Base-by-base conservation (phyloP, 2,113 vertebrate species). In the Brachionichthys hirsutus region DNA sequence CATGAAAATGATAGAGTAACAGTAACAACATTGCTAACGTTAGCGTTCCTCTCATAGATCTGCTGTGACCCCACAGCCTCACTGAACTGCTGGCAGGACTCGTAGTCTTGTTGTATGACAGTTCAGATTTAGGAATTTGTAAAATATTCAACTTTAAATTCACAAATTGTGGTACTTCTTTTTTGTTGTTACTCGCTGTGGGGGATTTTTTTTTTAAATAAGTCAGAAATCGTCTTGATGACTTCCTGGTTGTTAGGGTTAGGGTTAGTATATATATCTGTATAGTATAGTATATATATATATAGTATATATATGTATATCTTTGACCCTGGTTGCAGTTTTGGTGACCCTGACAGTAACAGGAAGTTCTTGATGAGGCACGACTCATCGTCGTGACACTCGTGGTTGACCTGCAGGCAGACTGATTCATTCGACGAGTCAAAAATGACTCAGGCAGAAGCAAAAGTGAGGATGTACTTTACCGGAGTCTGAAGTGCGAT, bases 311-410 rank as follows among this genome's bases (percentile, higher is more conserved):
- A 3, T 9, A 3, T 2, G 3, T 16, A 12, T 6, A 16, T 52
- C 4, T 52, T 35, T 41, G 9, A 9, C 10, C 3, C 24, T 38
- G 22, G 14, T 50, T 15, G 0, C 15, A 17, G 2, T 24, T 48
- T 24, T 7, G n/a, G 48, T 47, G 40, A 46, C 15, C 14, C 9
- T 41, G 47, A 41, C 43, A n/a, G n/a, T n/a, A n/a, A 43, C 11
- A 19, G 15, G 5, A 36, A n/a, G 36, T 52, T 35, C 41, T 13
- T 16, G 17, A 46, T 49, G 55, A 30, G 20, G 12, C 34, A 58
- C 68, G 73, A 82, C 54, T 82, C 68, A 68, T 64, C 44, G 8
- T n/a, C 6, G 49, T 61, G 73, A 68, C 59, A 70, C 70, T 81
- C 78, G 17, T 54, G 9, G 54, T 46, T 42, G 34, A 45, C 16